These are phyloP conservation scores for Limnephilus rhombicus DNA, from an alignment of 2,888 invertebrate genomes.

Conservation along the genomic window DNA sequence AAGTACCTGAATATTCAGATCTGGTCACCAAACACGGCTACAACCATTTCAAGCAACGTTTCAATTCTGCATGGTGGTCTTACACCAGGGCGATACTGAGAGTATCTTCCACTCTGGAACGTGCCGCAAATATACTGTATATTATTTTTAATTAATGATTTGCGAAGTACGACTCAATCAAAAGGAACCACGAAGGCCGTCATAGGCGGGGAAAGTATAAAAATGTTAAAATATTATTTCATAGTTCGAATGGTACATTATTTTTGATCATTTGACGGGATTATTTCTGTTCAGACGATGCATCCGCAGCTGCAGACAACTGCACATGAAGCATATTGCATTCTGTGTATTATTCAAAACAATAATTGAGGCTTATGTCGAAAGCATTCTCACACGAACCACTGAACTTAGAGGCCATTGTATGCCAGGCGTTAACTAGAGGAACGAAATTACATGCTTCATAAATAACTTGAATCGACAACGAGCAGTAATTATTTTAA, in stretches of 20 bases:
- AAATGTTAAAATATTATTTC: neutral
- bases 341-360: conserved; percentile 50
- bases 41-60: too few relatives aligned
- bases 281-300: conserved; percentile 16
- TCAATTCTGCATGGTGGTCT: too few relatives aligned
- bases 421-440: conserved; percentile 36
- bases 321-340: conserved; percentile 34
- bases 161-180: too few relatives aligned
- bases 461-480: conserved; percentile 45
- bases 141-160: too few relatives aligned
- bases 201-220: too few relatives aligned
- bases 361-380: conserved; percentile 60
- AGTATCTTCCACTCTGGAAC: too few relatives aligned
- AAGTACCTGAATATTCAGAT: too few relatives aligned
- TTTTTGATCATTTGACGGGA: conserved; percentile 29
- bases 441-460: conserved; percentile 45
- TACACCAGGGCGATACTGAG: too few relatives aligned
- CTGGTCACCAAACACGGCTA: too few relatives aligned
- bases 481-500: conserved; percentile 34
- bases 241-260: neutral
- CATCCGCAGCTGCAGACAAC: conserved; percentile 49
- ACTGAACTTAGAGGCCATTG: conserved; percentile 40
- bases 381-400: conserved; percentile 45
- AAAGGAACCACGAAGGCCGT: too few relatives aligned
- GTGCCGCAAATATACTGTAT: too few relatives aligned